These are phyloP conservation scores for Piscicola geometra DNA, from an alignment of 2,888 invertebrate species.

Conservation along the genomic window DNA sequence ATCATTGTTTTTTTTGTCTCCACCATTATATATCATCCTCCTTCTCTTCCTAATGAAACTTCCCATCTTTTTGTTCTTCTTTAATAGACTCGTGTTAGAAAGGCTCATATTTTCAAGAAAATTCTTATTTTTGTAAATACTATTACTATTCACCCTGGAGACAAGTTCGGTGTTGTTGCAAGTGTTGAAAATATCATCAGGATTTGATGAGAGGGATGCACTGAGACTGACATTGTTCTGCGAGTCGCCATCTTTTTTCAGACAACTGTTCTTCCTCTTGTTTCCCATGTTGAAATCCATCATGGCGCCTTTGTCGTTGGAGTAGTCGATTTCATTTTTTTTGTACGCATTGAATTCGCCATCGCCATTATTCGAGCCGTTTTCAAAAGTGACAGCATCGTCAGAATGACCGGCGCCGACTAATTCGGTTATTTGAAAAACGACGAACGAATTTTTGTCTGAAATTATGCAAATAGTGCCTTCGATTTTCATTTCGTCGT, in stretches of 20 bases:
- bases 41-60: not conserved
- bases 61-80: not conserved
- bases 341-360: not conserved
- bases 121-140: not conserved
- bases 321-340: not conserved
- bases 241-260: not conserved
- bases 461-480: slow-evolving; percentile 28
- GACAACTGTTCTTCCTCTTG: not conserved
- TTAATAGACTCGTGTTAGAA: not conserved
- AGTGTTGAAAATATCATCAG: not conserved
- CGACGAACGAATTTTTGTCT: slow-evolving; percentile 27
- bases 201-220: not conserved
- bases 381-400: not conserved
- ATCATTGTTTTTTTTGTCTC: not conserved
- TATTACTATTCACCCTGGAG: not conserved
- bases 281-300: not conserved
- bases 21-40: slow-evolving; percentile 13
- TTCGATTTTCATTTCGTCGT: slow-evolving; percentile 27
- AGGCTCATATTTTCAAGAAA: not conserved
- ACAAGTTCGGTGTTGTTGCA: not conserved
- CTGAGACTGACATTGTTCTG: not conserved
- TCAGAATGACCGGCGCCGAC: not conserved
- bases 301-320: not conserved
- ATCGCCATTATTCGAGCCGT: not conserved
- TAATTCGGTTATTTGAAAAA: slow-evolving; percentile 30